These are phyloP conservation scores for Campaea margaritaria DNA, from an alignment of 2,888 invertebrate species.

Conservation along the genomic window DNA sequence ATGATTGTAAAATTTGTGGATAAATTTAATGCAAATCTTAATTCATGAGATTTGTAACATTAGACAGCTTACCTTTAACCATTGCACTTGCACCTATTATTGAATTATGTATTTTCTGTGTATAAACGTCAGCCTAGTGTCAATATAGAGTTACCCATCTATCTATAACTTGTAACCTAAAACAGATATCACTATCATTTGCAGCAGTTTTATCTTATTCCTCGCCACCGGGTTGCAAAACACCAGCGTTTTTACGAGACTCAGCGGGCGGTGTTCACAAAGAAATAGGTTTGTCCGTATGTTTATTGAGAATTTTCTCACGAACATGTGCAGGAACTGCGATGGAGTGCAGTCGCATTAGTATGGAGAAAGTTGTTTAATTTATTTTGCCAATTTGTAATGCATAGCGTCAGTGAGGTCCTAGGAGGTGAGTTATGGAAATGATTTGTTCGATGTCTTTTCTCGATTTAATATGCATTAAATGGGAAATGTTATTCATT, in stretches of 20 bases:
- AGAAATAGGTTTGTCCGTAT: constrained; percentile 62
- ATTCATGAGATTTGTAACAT: no score
- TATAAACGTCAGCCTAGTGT: no score
- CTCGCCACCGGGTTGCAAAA: constrained; percentile 6
- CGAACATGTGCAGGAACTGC: constrained; percentile 67
- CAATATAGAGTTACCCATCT: no score
- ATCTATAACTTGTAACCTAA: no score
- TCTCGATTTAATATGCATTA: constrained; percentile 22
- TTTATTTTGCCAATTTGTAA: constrained; percentile 44
- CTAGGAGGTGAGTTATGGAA: constrained; percentile 37
- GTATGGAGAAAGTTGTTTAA: constrained; percentile 53
- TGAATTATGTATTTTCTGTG: no score
- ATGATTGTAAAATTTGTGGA: no score
- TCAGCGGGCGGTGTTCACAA: constrained; percentile 64
- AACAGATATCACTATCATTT: no score
- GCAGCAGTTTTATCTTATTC: no score
- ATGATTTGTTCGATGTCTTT: constrained; percentile 40
- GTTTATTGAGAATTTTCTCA: constrained; percentile 74
- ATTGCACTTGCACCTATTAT: no score
- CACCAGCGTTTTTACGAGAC: constrained; percentile 29
- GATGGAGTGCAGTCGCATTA: constrained; percentile 53
- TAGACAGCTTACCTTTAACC: no score
- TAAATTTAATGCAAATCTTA: no score
- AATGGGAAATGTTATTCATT: not conserved
- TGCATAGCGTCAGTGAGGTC: constrained; percentile 37